Evolutionary conservation across 2,888 invertebrate genomes (phyloP).

Genomic region (Nasonovia ribisnigri): DNA sequence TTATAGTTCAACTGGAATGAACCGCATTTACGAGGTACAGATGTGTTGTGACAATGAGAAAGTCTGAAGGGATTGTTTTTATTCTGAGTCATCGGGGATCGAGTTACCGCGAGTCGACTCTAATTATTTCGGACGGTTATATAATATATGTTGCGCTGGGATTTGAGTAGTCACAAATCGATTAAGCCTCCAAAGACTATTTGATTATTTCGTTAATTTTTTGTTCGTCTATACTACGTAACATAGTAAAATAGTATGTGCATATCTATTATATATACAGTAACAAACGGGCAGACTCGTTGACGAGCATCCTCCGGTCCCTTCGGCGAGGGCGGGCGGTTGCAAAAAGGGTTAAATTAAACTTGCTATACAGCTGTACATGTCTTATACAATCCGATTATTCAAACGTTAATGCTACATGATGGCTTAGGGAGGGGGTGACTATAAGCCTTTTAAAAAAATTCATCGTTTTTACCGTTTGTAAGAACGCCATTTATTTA

Average conservation of each 20-base stretch:
- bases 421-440: conserved; percentile 8
- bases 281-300: neutral
- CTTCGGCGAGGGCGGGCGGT: neutral
- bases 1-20: neutral
- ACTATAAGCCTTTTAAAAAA: conserved; percentile 48
- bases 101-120: neutral
- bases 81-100: neutral
- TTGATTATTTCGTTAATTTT: conserved; percentile 19
- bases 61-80: neutral
- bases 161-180: conserved; percentile 1
- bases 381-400: conserved; percentile 58
- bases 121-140: neutral
- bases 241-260: neutral
- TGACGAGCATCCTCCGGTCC: neutral
- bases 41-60: neutral
- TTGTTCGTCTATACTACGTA: neutral
- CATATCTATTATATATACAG: neutral
- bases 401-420: conserved; percentile 39
- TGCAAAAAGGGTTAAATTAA: conserved; percentile 49
- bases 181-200: neutral
- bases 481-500: neutral
- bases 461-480: conserved; percentile 24
- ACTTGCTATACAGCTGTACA: neutral
- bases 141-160: neutral
- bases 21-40: neutral